phyloP scores from a whole-genome alignment of 2,888 invertebrate species.

The Icerya purchasi region DNA sequence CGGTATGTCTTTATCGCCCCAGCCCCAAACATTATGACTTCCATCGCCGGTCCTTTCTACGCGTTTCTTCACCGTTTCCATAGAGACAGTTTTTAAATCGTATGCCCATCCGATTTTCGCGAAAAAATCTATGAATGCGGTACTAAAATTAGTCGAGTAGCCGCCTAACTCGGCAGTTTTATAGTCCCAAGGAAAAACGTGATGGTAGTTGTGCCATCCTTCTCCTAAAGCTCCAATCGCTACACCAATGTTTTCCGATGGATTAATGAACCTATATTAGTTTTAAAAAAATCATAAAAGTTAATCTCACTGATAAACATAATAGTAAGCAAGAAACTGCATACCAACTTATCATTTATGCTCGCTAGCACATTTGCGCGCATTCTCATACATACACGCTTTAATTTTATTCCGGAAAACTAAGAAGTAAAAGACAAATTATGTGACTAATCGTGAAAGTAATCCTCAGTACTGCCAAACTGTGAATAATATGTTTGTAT shows the following conservation, averaged over 20 bases:
- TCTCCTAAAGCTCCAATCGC: constrained; percentile 20
- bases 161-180: constrained; percentile 22
- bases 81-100: constrained; percentile 52
- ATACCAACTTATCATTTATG: no score
- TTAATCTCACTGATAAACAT: no score
- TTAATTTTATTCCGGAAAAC: no score
- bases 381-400: no score
- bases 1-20: constrained; percentile 43
- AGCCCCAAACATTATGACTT: constrained; percentile 44
- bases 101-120: constrained; percentile 59
- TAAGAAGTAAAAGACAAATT: no score
- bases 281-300: no score
- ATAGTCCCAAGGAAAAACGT: constrained; percentile 30
- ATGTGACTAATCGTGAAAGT: no score
- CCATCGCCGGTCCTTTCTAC: constrained; percentile 55
- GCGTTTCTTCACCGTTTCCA: constrained; percentile 40
- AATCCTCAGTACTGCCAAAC: no score
- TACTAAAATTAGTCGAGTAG: constrained; percentile 21
- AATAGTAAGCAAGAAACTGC: no score
- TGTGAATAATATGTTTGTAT: no score
- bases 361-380: no score
- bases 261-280: constrained; percentile 21
- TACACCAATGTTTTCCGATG: constrained; percentile 20
- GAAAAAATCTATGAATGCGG: constrained; percentile 32
- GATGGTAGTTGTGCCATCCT: constrained; percentile 35